phyloP scores from a whole-genome alignment of 92 coral and sea anemone genomes.

The Scolanthus callimorphus region DNA sequence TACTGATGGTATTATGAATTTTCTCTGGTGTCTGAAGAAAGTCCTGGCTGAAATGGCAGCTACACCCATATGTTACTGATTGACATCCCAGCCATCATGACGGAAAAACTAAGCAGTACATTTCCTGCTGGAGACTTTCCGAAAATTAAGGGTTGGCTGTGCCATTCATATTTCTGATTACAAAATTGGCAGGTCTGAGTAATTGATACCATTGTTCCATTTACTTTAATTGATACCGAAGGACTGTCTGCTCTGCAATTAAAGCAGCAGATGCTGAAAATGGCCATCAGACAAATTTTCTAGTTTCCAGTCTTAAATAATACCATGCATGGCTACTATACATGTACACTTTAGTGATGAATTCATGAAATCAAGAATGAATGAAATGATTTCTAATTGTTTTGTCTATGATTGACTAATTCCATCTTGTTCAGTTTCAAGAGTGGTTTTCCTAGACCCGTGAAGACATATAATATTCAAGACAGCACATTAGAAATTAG shows the following conservation, averaged over 20 bases:
- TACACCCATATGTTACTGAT: background rate
- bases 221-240: background rate
- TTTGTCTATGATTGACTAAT: too few species aligned
- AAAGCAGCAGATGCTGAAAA: too few species aligned
- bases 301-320: too few species aligned
- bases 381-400: too few species aligned
- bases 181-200: background rate
- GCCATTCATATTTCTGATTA: background rate
- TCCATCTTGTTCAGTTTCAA: too few species aligned
- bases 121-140: background rate
- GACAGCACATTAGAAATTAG: too few species aligned
- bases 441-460: too few species aligned
- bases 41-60: background rate
- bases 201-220: background rate
- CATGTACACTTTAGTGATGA: too few species aligned
- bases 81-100: background rate
- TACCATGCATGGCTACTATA: too few species aligned
- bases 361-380: too few species aligned
- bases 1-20: background rate
- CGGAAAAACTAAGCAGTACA: background rate
- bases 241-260: background rate
- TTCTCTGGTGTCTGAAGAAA: background rate
- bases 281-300: too few species aligned
- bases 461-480: too few species aligned
- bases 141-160: background rate